phyloP scores from a whole-genome alignment of 2,113 vertebrate genomes.

The Pungitius pungitius region DNA sequence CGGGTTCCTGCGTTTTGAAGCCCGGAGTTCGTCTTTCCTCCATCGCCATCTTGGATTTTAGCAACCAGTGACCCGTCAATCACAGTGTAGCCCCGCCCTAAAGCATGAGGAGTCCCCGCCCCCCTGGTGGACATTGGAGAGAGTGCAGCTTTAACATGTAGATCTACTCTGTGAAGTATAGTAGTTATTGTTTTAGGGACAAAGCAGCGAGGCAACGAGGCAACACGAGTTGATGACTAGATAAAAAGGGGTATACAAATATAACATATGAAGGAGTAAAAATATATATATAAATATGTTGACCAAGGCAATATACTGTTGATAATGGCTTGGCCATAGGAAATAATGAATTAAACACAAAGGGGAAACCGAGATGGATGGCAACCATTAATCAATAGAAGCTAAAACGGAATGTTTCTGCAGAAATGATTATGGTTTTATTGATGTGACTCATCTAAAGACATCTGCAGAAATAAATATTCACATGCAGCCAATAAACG shows the following conservation, averaged over 20 bases:
- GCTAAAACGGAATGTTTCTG: neutral
- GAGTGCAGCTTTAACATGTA: neutral
- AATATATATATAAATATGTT: neutral
- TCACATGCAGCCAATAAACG: conserved; percentile 13
- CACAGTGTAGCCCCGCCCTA: neutral
- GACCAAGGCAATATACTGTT: too few relatives aligned
- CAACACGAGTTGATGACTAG: too few relatives aligned
- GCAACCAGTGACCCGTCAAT: neutral
- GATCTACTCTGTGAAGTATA: too few relatives aligned
- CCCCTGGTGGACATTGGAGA: neutral
- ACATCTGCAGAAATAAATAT: neutral
- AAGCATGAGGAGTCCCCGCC: neutral
- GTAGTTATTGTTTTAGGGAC: too few relatives aligned
- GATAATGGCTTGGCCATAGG: neutral
- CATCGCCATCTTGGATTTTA: neutral
- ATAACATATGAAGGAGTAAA: neutral
- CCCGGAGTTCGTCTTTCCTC: neutral
- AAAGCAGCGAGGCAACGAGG: too few relatives aligned
- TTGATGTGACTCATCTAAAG: neutral
- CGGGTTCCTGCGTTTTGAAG: neutral
- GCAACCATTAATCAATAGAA: neutral
- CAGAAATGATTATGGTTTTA: neutral
- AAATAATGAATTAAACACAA: neutral
- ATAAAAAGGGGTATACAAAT: too few relatives aligned
- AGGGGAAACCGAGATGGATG: neutral